These are phyloP conservation scores for Lymantria dispar DNA, from an alignment of 2,888 invertebrate species.

Conservation along the genomic window DNA sequence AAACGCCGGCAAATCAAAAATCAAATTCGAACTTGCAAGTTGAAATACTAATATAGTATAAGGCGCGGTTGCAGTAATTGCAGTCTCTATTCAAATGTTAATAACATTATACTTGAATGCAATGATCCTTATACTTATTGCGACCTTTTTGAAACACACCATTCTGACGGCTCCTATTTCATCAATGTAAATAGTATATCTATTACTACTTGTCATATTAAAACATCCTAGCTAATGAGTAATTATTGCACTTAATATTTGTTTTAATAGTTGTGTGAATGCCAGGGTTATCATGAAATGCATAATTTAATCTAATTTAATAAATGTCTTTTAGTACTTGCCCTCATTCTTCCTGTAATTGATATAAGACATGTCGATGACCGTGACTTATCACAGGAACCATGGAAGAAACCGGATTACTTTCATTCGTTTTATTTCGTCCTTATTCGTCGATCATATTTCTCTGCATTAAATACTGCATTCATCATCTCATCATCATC, in stretches of 20 bases:
- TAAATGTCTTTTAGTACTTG: too few relatives aligned
- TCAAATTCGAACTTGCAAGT: background rate
- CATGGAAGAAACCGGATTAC: too few relatives aligned
- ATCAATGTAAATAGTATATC: conserved; percentile 44
- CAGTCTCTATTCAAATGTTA: conserved; percentile 59
- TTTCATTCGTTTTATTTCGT: too few relatives aligned
- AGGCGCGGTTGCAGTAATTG: conserved; percentile 36
- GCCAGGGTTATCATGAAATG: conserved; percentile 29
- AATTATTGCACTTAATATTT: conserved; percentile 29
- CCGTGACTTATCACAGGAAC: too few relatives aligned
- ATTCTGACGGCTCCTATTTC: conserved; percentile 18
- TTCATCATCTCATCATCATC: too few relatives aligned
- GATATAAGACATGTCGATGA: background rate
- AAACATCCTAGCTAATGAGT: conserved; percentile 39
- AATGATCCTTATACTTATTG: conserved; percentile 53
- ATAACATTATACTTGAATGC: conserved; percentile 63
- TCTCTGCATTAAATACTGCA: too few relatives aligned
- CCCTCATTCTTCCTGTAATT: too few relatives aligned
- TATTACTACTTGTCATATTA: conserved; percentile 45
- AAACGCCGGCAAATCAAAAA: too few relatives aligned
- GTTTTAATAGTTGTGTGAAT: conserved; percentile 23
- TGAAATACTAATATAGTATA: conserved; percentile 49
- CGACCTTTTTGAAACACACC: conserved; percentile 43
- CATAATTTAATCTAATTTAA: background rate
- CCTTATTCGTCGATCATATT: too few relatives aligned